Base-by-base conservation (phyloP, 2,888 invertebrate species). In the Leptinotarsa juncta region DNA sequence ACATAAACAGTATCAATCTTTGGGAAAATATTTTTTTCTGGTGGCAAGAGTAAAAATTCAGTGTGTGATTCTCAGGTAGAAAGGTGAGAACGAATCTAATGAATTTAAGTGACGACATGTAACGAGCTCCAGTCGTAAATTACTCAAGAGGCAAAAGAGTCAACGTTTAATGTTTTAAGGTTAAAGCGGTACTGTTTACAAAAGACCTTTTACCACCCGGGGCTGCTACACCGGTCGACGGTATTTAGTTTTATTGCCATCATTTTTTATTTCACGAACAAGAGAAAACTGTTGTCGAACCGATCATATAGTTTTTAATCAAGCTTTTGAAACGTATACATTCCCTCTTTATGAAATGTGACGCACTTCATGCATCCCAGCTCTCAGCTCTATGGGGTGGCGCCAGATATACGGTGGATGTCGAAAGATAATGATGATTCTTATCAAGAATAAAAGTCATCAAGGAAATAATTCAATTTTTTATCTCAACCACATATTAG, bases 111-210 rank as follows among this genome's bases (percentile, higher is more conserved):
- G 82, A 82, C 79, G 82, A 82, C 81, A 79, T 80, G 78, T 79
- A 79, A 81, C 81, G 71, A 80, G 78, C 78, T 69, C 49, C 65
- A 75, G 72, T 73, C 80, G 75, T 82, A 82, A 82, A 82, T 82
- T 79, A 82, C 80, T 79, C 75, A 82, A 51, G 51, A 51, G 51
- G 15, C 51, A 51, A 51, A 51, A 51, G 72, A 81, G 82, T 80
- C 81, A 78, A 80, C 80, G 80, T 82, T 81, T 80, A 82, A 79
- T 82, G 82, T 82, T 81, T 82, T 76, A 79, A 80, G 79, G 72
- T 76, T 77, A 76, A 79, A 80, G 80, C 81, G 81, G 81, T 78
- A 68, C 73, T 76, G 76, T 73, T 74, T 78, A 80, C 78, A 75
- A 79, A 79, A 78, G 78, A 71, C 75, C 78, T 78, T 67, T 67